Base-by-base conservation (phyloP, 2,797 vertebrate species). In the Leptodactylus fallax region DNA sequence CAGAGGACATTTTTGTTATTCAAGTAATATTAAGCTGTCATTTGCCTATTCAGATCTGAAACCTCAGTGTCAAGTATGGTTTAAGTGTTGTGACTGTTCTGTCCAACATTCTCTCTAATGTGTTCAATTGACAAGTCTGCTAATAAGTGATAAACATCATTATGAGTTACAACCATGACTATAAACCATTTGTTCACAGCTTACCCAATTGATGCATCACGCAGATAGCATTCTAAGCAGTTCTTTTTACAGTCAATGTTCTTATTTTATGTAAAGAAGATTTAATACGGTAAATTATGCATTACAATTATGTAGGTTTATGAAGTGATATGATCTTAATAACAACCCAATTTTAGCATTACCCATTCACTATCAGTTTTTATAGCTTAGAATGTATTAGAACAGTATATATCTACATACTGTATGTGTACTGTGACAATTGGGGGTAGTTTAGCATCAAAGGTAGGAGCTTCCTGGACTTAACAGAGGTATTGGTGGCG, bases 251-350 rank as follows among this genome's bases (percentile, higher is more conserved):
- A 71, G 60, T 53, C 11, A 49, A 63, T 81, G 58, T 55, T 74
- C 12, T 72, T 74, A 69, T 61, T 81, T 74, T 69, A 74, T 74
- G 85, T 76, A 55, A 76, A 77, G 45, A 27, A 58, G 45, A 23
- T 78, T 53, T 65, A 87, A 83, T 65, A 36, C 67, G 10, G 49
- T 76, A 82, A 82, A 77, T 82, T 27, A 65, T 78, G 19, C 69
- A 76, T 81, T 87, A 74, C 47, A 36, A n/a, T 80, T 51, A 69
- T 76, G 53, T 74, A 87, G 53, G 69, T 76, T 36, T 65, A 87
- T 76, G 49, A 87, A 63, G 69, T 61, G 53, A 76, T 21, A 82
- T 82, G 51, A 67, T 23, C 53, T 77, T 87, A 83, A 85, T 85
- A 51, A 85, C 74, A 65, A 27, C 6, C 5, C n/a, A 78, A 87